Evolutionary conservation across 1,140 invertebrate genomes (phyloP).

Genomic region (Sarcophaga peregrina): DNA sequence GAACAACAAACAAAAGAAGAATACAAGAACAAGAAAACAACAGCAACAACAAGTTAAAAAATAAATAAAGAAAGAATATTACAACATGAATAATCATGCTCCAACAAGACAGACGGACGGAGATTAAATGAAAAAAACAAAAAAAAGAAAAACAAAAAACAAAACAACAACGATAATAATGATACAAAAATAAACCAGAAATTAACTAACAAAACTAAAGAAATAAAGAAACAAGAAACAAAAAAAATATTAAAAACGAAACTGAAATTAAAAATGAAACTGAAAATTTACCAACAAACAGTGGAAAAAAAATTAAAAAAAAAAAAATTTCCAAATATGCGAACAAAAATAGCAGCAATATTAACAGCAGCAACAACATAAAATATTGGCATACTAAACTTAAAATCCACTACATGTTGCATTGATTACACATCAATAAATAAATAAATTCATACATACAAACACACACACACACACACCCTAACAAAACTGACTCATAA

Average conservation of each 20-base stretch:
- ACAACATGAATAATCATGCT: conserved; percentile 5
- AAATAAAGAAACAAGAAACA: not conserved
- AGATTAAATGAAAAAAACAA: not conserved
- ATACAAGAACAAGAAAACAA: not conserved
- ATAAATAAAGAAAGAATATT: not conserved
- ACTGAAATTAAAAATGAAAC: too few species aligned
- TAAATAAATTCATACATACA: not conserved
- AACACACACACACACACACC: conserved; percentile 38
- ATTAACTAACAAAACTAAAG: not conserved
- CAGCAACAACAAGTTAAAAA: not conserved
- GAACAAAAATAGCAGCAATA: conserved; percentile 36
- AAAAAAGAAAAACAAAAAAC: not conserved
- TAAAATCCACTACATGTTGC: conserved; percentile 64
- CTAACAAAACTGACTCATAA: not conserved
- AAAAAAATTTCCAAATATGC: conserved; percentile 1
- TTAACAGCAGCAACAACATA: conserved; percentile 52
- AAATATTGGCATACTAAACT: conserved; percentile 61
- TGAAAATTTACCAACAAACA: too few species aligned
- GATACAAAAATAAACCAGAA: not conserved
- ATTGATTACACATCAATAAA: conserved; percentile 61
- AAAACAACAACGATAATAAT: not conserved
- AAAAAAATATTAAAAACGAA: conserved; percentile 11
- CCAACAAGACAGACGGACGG: not conserved
- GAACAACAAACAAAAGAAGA: not conserved
- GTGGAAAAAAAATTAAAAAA: not conserved